These are phyloP conservation scores for Rhopalosiphum nymphaeae DNA, from an alignment of 2,888 invertebrate genomes.

Conservation along the genomic window DNA sequence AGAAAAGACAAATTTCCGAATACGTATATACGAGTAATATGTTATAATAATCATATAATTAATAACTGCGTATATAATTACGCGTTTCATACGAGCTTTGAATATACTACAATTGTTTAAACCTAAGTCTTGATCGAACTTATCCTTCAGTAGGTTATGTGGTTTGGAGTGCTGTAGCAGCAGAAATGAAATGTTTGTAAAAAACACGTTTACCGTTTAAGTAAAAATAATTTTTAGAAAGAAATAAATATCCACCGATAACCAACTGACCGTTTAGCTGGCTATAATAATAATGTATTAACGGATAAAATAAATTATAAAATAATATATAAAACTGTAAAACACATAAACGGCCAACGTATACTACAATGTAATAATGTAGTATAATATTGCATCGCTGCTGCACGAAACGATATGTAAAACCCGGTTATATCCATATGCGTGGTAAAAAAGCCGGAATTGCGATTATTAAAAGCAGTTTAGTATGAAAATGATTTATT, in stretches of 20 bases:
- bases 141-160: background rate
- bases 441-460: background rate
- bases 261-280: background rate
- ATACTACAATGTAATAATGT: background rate
- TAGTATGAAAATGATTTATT: background rate
- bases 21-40: background rate
- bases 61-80: background rate
- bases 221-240: background rate
- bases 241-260: background rate
- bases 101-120: background rate
- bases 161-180: background rate
- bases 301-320: background rate
- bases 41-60: background rate
- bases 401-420: background rate
- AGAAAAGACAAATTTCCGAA: too few species aligned
- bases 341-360: background rate
- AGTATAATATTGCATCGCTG: background rate
- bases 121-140: background rate
- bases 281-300: background rate
- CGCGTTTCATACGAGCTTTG: background rate
- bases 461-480: background rate
- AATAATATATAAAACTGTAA: background rate
- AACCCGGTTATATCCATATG: background rate
- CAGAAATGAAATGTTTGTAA: background rate
- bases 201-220: background rate